Base-by-base conservation (phyloP, 1,140 invertebrate genomes). In the Cydia fagiglandana region DNA sequence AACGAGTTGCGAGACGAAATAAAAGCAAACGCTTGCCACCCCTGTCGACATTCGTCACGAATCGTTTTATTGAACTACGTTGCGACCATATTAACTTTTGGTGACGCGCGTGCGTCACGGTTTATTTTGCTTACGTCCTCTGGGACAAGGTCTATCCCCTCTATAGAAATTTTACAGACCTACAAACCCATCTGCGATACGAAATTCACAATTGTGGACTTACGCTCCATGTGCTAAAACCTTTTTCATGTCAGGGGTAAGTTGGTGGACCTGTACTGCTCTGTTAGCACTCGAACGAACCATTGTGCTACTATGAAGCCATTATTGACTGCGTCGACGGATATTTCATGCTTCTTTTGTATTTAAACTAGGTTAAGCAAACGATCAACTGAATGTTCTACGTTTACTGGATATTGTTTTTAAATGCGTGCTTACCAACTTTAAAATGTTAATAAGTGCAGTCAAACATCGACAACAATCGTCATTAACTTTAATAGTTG, bases 1-100 rank as follows among this genome's bases (percentile, higher is more conserved):
- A 89, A 91, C 88, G 88, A 88, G 85, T 86, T 89, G 86, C 75
- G 81, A 82, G 81, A 84, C 80, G 82, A 89, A 90, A 91, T 90
- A 91, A 90, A 89, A 91, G 82, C 86, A 88, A 88, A 89, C 85
- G 81, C 85, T 86, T 82, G 77, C 85, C 83, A 87, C 88, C 86
- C 88, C 86, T 90, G 88, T 86, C 86, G 82, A 84, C 84, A 84
- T 90, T 77, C 82, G 86, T 88, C 87, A 88, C 81, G 79, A 80
- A 87, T 88, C 84, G 82, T 88, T 89, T 85, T 88, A 88, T 87
- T 86, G 83, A 88, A 87, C 83, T 81, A 80, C 76, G 77, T 79
- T 84, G 81, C 82, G 75, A 79, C 81, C 81, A 83, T 84, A 86
- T 85, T 87, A 86, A 84, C 81, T 85, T 83, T 82, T 81, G 81